Percentiles rank a stretch among this genome's conserved stretches.
Evolutionary conservation across 2,888 invertebrate species (phyloP).

Genomic region (Leucophora obtusa): DNA sequence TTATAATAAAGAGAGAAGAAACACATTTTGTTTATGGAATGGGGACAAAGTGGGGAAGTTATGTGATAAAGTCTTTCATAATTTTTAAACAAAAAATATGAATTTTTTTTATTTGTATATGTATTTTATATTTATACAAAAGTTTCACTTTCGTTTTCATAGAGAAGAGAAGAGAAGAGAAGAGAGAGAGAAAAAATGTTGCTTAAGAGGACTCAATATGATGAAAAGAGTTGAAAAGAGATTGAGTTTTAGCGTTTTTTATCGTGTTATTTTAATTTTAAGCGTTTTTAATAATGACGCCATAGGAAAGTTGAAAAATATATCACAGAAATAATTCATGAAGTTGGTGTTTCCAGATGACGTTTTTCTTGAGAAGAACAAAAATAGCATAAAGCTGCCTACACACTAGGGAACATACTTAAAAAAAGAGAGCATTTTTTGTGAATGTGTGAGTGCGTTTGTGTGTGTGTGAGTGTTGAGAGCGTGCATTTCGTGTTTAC

Average conservation of each 20-base stretch:
- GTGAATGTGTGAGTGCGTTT: no score
- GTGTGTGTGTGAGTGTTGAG: no score
- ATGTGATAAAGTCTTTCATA: conserved; percentile 49
- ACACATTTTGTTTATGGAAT: not conserved
- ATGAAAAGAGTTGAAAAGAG: not conserved
- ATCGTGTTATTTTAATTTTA: not conserved
- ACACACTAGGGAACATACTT: no score
- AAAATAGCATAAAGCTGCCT: no score
- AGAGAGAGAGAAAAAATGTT: conserved; percentile 3
- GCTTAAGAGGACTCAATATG: not conserved
- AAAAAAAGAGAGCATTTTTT: no score
- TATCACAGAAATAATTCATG: no score
- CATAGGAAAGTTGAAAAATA: no score
- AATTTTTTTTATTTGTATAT: not conserved
- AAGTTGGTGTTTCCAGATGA: no score
- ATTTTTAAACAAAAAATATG: conserved; percentile 8
- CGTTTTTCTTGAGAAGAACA: no score
- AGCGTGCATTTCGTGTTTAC: no score
- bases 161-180: conserved; percentile 3
- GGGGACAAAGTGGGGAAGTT: not conserved
- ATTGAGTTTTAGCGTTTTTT: not conserved
- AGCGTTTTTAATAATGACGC: not conserved
- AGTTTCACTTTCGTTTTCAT: conserved; percentile 78
- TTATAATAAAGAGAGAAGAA: not conserved
- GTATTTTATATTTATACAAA: conserved; percentile 6